A percentile compares a stretch with the other conserved stretches of the same genome.
Evolutionary conservation across 2,797 vertebrate genomes (phyloP).

Genomic region (Thamnophis elegans): DNA sequence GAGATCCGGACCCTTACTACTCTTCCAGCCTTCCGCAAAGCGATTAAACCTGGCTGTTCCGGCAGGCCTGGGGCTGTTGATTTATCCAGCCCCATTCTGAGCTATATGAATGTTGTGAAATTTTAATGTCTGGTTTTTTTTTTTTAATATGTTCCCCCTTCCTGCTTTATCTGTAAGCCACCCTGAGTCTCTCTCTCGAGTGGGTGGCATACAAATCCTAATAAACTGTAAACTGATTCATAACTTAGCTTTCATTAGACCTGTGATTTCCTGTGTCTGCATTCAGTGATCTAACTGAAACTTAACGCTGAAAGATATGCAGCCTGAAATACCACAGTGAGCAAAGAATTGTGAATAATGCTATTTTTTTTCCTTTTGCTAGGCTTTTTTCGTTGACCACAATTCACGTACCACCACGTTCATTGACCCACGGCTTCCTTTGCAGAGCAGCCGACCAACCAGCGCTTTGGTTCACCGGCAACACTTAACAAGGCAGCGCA

Average conservation of each 20-base stretch:
- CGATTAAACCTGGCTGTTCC: too few species aligned
- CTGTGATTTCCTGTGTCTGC: neutral
- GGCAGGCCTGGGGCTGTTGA: too few species aligned
- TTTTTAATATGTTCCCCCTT: too few species aligned
- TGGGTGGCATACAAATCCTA: too few species aligned
- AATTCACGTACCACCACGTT: conserved; percentile 96
- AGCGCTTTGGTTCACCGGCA: conserved; percentile 91
- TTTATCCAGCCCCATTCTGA: too few species aligned
- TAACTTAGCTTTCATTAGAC: neutral
- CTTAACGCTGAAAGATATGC: accelerated
- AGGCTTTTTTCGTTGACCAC: conserved; percentile 98
- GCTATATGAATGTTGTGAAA: too few species aligned
- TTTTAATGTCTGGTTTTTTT: too few species aligned
- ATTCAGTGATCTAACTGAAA: neutral
- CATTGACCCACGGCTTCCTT: conserved; percentile 93
- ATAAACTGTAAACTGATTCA: too few species aligned
- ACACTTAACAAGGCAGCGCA: conserved; percentile 91
- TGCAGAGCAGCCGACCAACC: conserved; percentile 91
- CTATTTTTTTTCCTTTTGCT: neutral
- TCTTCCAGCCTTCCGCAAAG: too few species aligned
- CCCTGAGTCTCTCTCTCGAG: too few species aligned
- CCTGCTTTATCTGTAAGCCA: too few species aligned
- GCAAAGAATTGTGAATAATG: neutral
- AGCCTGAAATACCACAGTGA: neutral
- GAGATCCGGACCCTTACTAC: too few species aligned